A percentile compares a stretch with the other conserved stretches of the same genome.
Evolutionary conservation across 2,797 vertebrate species (phyloP).

Genomic region (Huso huso): DNA sequence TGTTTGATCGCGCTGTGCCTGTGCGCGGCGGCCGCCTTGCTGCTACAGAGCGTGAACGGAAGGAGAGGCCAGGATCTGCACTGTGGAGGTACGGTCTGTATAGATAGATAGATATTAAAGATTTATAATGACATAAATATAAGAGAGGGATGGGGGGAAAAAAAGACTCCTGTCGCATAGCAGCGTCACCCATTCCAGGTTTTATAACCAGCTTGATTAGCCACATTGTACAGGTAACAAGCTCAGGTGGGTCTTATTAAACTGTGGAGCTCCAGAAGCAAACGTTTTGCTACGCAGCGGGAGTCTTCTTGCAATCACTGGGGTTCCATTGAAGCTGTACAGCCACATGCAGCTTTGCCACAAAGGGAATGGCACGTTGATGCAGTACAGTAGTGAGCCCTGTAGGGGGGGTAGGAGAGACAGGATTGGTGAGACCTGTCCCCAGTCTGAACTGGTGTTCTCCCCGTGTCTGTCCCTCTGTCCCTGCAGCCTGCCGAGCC

Average conservation of each 20-base stretch:
- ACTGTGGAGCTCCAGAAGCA: too few species aligned
- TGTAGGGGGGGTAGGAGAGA: too few species aligned
- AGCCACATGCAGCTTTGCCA: too few species aligned
- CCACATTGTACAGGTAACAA: too few species aligned
- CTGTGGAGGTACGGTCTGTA: conserved; percentile 71
- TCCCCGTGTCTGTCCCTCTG: background rate
- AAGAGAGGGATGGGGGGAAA: background rate
- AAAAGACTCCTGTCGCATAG: accelerated
- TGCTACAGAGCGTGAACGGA: conserved; percentile 48
- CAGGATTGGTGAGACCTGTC: too few species aligned
- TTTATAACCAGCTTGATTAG: background rate
- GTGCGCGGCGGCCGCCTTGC: conserved; percentile 46
- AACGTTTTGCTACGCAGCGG: too few species aligned
- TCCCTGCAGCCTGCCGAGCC: conserved; percentile 76
- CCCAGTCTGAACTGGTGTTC: background rate
- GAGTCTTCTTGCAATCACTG: too few species aligned
- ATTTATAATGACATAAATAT: background rate
- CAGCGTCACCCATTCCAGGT: background rate
- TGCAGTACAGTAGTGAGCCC: too few species aligned
- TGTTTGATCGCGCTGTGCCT: conserved; percentile 30
- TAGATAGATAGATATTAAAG: background rate
- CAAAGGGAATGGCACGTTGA: too few species aligned
- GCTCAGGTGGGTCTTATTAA: too few species aligned
- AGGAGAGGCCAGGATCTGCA: conserved; percentile 81
- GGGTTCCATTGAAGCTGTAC: too few species aligned